Evolutionary conservation across 2,113 vertebrate genomes (phyloP).

Genomic region (Chionis minor): DNA sequence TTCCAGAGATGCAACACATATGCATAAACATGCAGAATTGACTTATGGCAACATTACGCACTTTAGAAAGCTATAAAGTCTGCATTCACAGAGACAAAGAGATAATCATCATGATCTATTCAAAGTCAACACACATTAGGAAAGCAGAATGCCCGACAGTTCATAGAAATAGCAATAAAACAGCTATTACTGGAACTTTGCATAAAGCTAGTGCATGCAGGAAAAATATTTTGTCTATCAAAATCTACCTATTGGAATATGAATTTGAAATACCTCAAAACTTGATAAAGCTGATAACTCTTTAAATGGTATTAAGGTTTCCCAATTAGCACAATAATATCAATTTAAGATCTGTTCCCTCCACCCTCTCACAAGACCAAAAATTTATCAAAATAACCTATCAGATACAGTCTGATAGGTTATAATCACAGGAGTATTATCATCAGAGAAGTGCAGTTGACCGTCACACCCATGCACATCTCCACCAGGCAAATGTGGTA

Average conservation of each 20-base stretch:
- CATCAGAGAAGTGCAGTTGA: background rate
- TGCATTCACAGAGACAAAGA: background rate
- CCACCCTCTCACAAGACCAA: background rate
- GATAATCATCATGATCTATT: background rate
- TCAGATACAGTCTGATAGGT: background rate
- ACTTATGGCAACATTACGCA: background rate
- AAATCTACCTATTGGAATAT: background rate
- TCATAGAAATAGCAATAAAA: background rate
- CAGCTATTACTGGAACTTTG: background rate
- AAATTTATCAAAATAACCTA: background rate
- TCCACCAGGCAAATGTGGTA: background rate
- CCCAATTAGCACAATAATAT: background rate
- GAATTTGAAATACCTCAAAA: background rate
- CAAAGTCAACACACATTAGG: background rate
- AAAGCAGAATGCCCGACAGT: background rate
- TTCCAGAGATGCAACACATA: rapidly evolving
- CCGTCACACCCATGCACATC: background rate
- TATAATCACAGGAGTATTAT: background rate
- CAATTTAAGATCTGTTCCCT: background rate
- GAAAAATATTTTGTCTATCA: background rate
- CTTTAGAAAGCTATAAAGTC: background rate
- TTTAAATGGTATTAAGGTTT: background rate
- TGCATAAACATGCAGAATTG: background rate
- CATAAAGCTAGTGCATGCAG: background rate
- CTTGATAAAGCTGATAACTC: background rate